Evolutionary conservation across 2,888 invertebrate species (phyloP), one percentile per base, ranked within the genome.

Genomic region (Ophion ellenae): DNA sequence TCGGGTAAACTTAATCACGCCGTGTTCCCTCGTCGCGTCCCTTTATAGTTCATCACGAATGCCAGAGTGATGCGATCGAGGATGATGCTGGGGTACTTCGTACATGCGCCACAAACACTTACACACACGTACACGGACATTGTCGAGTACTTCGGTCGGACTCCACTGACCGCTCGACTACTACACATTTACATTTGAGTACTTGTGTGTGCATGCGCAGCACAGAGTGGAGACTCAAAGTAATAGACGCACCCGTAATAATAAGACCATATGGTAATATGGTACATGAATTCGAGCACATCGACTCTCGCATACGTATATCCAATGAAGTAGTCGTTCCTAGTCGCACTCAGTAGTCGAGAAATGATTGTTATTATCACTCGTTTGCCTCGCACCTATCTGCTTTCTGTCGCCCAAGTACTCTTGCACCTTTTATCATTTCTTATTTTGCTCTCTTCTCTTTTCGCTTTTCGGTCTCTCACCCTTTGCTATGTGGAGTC

Each of bases 1-100:
- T 87, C 88, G 81, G 88, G 85, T 88, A 89, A 67, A 66, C 90
- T 91, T 91, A 90, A 91, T 90, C 90, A 90, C 87, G 88, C 77
- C 24, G 32, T 36, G 78, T 77, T 80, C 66, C 57, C 74, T 69
- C 73, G 74, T 80, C 83, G 81, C 83, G 81, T 87, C 86, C 89
- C 85, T 88, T 84, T 81, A 88, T 89, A 88, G 89, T 90, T 89
- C 87, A 87, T 90, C 87, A 85, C 88, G 77, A 66, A 75, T 77
- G 67, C 32, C 73, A 67, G 85, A 88, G 83, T 88, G 84, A 81
- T 63, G 75, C 75, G 59, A 74, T 74, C 73, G 73, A 74, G 73
- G 73, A 74, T 75, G 64, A 75, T 74, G 73, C 73, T 61, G 63
- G 40, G 47, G 59, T 64, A 45, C 47, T 28, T 75, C 69, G 53